Percentiles rank a stretch among this genome's conserved stretches.
Conservation (phyloP, 2,113 vertebrate species). For the Martes martes region DNA sequence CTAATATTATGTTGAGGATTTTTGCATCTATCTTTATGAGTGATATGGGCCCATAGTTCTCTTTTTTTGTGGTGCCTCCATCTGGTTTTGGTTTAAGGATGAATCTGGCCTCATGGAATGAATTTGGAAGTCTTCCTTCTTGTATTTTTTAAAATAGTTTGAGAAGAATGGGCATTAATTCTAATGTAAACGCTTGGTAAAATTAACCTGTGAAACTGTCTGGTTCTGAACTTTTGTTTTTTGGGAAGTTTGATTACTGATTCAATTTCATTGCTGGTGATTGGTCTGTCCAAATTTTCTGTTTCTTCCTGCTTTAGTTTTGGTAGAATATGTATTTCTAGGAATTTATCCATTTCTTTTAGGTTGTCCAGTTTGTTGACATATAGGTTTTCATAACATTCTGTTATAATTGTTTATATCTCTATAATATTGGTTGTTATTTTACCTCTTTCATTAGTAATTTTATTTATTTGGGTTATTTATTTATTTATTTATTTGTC, state of each 20-base stretch:
- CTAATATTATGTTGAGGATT: not conserved
- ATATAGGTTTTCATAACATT: not conserved
- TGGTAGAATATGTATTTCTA: not conserved
- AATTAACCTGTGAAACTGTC: not conserved
- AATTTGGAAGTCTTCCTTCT: not conserved
- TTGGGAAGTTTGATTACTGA: not conserved
- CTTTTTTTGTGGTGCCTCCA: not conserved
- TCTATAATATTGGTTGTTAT: not conserved
- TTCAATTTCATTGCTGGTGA: not conserved
- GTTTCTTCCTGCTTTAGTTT: not conserved
- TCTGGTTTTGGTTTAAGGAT: not conserved
- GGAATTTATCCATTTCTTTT: not conserved
- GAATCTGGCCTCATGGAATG: not conserved
- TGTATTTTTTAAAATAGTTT: not conserved
- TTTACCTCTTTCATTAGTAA: not conserved
- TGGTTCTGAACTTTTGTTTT: not conserved
- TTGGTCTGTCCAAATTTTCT: not conserved
- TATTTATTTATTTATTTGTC: not conserved
- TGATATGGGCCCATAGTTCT: not conserved
- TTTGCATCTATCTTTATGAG: not conserved
- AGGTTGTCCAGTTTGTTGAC: not conserved
- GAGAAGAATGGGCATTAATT: not conserved
- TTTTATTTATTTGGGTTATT: not conserved
- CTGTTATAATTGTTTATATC: not conserved
- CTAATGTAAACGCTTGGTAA: not conserved